Conservation (phyloP, 2,888 invertebrate species). For the Drosophila mimica region DNA sequence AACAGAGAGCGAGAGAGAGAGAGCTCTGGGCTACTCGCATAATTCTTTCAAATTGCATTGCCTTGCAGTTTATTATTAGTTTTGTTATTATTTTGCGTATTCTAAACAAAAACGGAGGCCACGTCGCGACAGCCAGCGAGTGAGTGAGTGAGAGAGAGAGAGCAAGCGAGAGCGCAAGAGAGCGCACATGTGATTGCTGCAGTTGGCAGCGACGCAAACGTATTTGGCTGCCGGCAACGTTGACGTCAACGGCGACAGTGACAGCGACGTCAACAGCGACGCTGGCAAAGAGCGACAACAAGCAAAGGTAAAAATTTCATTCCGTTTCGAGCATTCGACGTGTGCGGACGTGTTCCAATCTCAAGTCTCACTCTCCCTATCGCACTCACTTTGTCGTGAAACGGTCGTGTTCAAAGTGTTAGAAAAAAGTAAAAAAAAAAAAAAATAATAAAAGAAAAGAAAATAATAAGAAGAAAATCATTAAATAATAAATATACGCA, state of each 20-base stretch:
- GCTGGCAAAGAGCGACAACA: slow-evolving; percentile 40
- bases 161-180: slow-evolving; percentile 13
- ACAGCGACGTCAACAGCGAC: slow-evolving; percentile 24
- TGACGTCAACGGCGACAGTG: slow-evolving; percentile 16
- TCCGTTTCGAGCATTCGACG: slow-evolving; percentile 84
- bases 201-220: slow-evolving; percentile 20
- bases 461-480: slow-evolving; percentile 23
- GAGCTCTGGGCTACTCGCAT: slow-evolving; percentile 29
- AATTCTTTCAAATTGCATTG: slow-evolving; percentile 73
- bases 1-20: background rate
- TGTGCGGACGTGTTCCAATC: slow-evolving; percentile 78
- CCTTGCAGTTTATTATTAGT: slow-evolving; percentile 81
- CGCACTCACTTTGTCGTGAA: slow-evolving; percentile 35
- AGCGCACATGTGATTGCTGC: slow-evolving; percentile 45
- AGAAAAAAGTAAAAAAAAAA: slow-evolving; percentile 8
- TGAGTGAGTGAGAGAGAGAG: slow-evolving; percentile 15
- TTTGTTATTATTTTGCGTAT: slow-evolving; percentile 84
- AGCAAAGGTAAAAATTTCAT: slow-evolving; percentile 81
- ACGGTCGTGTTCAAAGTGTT: slow-evolving; percentile 47
- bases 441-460: background rate
- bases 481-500: background rate
- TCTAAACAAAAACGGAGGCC: slow-evolving; percentile 80
- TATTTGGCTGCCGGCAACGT: slow-evolving; percentile 18
- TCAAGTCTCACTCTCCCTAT: slow-evolving; percentile 32
- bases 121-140: slow-evolving; percentile 23